Conservation (phyloP, 2,797 vertebrate species). For the Sternotherus odoratus region DNA sequence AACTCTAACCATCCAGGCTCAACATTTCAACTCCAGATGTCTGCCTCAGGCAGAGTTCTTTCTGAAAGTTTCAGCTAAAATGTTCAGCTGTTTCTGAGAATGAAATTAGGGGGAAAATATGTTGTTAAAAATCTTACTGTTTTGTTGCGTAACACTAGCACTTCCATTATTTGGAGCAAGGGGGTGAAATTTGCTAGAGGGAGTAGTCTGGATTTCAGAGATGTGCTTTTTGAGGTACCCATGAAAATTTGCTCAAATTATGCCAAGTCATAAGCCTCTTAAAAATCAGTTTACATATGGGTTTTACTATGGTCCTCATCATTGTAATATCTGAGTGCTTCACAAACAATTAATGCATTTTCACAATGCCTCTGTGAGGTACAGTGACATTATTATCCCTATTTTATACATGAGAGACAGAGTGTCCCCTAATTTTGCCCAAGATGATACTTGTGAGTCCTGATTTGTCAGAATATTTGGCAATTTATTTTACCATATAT, state of each 20-base stretch:
- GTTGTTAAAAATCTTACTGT: neutral
- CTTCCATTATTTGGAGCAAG: neutral
- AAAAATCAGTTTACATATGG: neutral
- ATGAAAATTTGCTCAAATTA: neutral
- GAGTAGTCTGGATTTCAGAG: neutral
- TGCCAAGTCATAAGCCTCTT: neutral
- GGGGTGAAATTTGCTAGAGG: neutral
- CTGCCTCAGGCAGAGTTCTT: neutral
- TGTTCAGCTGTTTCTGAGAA: neutral
- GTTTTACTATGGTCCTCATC: neutral
- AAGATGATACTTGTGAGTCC: neutral
- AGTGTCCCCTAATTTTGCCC: neutral
- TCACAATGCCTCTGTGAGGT: neutral
- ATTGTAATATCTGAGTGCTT: neutral
- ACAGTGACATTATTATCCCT: neutral
- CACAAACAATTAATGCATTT: neutral
- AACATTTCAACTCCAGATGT: neutral
- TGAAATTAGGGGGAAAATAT: neutral
- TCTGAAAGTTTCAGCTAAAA: neutral
- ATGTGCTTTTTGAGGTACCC: neutral
- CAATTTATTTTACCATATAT: neutral
- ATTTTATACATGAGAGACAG: neutral
- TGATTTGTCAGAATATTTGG: neutral
- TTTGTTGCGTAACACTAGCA: neutral
- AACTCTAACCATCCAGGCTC: neutral